These are phyloP conservation scores for Coleophora deauratella DNA, from an alignment of 2,888 invertebrate species.

Conservation along the genomic window DNA sequence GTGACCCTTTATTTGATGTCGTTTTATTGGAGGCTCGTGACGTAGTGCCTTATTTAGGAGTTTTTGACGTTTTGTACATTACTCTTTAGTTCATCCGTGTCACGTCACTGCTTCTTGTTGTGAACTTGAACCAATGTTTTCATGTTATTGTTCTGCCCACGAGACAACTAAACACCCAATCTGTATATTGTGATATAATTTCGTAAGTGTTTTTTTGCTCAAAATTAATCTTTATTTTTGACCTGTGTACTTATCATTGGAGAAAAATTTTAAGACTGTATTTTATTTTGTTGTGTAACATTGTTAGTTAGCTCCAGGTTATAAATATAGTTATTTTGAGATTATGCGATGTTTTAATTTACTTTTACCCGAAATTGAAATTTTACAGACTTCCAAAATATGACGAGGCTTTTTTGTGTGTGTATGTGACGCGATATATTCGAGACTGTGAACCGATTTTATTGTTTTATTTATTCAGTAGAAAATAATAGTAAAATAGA, in stretches of 20 bases:
- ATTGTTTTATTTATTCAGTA: too few relatives aligned
- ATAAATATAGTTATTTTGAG: slow-evolving; percentile 71
- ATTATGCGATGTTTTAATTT: slow-evolving; percentile 30
- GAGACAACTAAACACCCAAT: slow-evolving; percentile 36
- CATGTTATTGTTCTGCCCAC: slow-evolving; percentile 22
- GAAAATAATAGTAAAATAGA: too few relatives aligned
- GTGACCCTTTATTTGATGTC: slow-evolving; percentile 11
- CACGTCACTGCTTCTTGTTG: too few relatives aligned
- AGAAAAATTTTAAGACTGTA: slow-evolving; percentile 74
- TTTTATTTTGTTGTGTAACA: slow-evolving; percentile 69
- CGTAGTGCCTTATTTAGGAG: slow-evolving; percentile 55
- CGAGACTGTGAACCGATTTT: too few relatives aligned
- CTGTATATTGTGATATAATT: slow-evolving; percentile 62
- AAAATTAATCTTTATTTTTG: slow-evolving; percentile 49
- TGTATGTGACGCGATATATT: too few relatives aligned
- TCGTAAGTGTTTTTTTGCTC: slow-evolving; percentile 53
- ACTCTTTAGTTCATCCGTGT: slow-evolving; percentile 8
- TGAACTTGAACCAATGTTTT: too few relatives aligned
- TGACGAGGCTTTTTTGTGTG: too few relatives aligned
- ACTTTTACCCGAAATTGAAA: slow-evolving; percentile 4
- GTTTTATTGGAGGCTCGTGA: slow-evolving; percentile 15
- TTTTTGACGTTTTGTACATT: slow-evolving; percentile 15
- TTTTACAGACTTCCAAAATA: too few relatives aligned
- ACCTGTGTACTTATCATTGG: slow-evolving; percentile 68
- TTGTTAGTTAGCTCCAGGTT: slow-evolving; percentile 66